A percentile compares a stretch with the other conserved stretches of the same genome.
phyloP scores from a whole-genome alignment of 2,797 vertebrate genomes.

The Morus bassanus region DNA sequence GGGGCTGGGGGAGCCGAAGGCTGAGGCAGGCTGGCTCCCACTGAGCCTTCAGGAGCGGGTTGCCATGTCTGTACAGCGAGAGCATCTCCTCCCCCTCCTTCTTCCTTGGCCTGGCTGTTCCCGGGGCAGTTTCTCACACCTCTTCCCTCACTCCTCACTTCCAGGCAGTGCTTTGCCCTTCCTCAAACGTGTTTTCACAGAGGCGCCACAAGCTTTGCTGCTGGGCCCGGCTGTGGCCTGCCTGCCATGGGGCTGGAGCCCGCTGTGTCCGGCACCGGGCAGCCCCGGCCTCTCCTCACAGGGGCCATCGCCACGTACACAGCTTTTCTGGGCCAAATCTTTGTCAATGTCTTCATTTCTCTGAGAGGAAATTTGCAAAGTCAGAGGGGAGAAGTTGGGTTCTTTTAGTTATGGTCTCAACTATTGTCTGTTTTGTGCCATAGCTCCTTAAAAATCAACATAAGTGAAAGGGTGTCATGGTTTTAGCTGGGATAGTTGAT shows the following conservation, averaged over 20 bases:
- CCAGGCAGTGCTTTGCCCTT: neutral
- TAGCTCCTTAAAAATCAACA: neutral
- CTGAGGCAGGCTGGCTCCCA: neutral
- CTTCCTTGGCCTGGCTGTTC: fast-evolving
- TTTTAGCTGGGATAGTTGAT: too few relatives aligned
- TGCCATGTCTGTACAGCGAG: fast-evolving
- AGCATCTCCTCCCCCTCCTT: neutral
- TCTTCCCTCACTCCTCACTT: neutral
- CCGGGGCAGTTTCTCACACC: neutral
- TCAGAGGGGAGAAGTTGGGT: neutral
- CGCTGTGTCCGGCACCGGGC: fast-evolving
- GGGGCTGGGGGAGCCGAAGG: neutral
- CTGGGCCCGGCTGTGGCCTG: neutral
- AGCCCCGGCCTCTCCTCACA: neutral
- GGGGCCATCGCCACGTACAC: fast-evolving
- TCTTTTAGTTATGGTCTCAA: fast-evolving
- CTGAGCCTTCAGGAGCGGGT: neutral
- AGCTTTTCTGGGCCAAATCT: neutral
- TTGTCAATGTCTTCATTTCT: neutral
- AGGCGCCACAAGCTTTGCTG: fast-evolving
- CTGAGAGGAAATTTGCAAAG: neutral
- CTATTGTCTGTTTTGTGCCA: neutral
- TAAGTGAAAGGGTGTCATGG: fast-evolving
- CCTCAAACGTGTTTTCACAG: neutral
- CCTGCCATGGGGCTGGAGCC: fast-evolving